Evolutionary conservation across 2,888 invertebrate genomes (phyloP), one percentile per base, ranked within the genome.

Genomic region (Apoda limacodes): DNA sequence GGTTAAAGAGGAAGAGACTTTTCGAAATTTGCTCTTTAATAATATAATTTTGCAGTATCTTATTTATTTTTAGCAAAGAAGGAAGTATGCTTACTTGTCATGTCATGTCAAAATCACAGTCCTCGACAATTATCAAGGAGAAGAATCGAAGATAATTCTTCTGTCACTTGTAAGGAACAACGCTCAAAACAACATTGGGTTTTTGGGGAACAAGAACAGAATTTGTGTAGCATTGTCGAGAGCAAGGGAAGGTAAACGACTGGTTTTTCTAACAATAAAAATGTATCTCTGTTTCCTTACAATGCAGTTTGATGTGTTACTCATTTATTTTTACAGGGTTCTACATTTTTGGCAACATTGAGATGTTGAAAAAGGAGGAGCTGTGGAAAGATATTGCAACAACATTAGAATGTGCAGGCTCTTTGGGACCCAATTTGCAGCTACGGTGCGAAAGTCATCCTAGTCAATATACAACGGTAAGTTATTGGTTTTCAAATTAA

Each of bases 101-200:
- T 6, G 17, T n/a, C 68, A 82, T n/a, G 83, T 90, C 2, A 76
- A 83, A 42, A 84, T 90, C 3, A 83, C 85, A 1, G 86, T 87
- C 1, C 85, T 92, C 3, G 92, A 93, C 55, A 91, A 90, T 55
- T 93, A 86, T 52, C 93, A 92, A 72, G 92, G 92, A 0, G 88
- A 91, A 50, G 92, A 92, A 57, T 87, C 86, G 13, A 86, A 87
- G 47, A 90, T 93, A 25, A 88, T 92, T 37, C 60, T 93, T 5
- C 62, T 93, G 11, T 91, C 92, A 0, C 70, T 93, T 7, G 92
- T 93, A 2, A 81, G 93, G 32, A 91, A 87, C 51, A 91, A 91
- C 48, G 39, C 60, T 0, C 67, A 83, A 1, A 78, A 82, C 14
- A 83, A 82, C 27, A 87, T 91, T 43, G 92, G 92, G 3, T 92